Evolutionary conservation across 2,797 vertebrate species (phyloP).

Genomic region (Erithacus rubecula): DNA sequence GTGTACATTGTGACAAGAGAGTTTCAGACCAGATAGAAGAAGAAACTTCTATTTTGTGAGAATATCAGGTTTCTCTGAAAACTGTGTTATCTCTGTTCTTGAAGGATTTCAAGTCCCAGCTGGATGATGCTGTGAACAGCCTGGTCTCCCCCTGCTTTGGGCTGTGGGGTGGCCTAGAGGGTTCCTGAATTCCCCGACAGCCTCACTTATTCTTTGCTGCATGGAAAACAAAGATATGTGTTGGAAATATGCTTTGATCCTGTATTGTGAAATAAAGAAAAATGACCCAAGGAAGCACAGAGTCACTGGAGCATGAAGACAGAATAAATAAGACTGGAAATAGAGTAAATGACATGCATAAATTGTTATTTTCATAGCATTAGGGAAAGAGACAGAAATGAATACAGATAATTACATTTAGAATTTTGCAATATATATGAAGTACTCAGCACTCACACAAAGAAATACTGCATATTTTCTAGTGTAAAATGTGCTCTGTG

Average conservation of each 20-base stretch:
- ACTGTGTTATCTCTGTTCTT: neutral
- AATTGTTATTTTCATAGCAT: constrained; percentile 34
- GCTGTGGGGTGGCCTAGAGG: neutral
- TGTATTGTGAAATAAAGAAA: neutral
- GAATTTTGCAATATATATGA: constrained; percentile 42
- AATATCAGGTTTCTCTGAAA: neutral
- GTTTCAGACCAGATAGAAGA: neutral
- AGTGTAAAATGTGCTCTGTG: constrained; percentile 24
- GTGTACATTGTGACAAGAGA: neutral
- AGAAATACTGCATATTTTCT: constrained; percentile 38
- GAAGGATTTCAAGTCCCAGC: neutral
- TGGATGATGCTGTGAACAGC: neutral
- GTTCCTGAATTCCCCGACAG: neutral
- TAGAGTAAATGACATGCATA: constrained; percentile 13
- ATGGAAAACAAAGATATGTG: neutral
- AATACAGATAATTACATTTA: constrained; percentile 51
- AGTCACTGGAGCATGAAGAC: neutral
- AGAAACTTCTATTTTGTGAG: neutral
- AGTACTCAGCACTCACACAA: neutral
- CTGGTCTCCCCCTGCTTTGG: neutral
- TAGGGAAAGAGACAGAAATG: neutral
- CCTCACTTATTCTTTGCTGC: neutral
- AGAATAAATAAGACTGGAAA: constrained; percentile 17
- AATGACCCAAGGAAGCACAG: neutral
- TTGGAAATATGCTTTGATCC: neutral